Conservation (phyloP, 2,888 invertebrate genomes). For the Ariolimax columbianus region DNA sequence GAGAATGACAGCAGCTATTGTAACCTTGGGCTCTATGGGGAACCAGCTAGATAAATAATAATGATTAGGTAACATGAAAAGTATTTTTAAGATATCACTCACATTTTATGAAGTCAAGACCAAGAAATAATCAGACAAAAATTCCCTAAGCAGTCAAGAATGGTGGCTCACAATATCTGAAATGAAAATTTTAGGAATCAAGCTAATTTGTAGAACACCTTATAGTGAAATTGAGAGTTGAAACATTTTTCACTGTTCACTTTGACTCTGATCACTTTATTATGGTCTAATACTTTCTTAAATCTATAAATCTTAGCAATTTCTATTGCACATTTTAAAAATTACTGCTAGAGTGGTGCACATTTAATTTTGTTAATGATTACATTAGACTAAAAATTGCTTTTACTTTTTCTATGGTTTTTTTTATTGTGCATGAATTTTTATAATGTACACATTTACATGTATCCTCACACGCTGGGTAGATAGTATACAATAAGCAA, state of each 20-base stretch:
- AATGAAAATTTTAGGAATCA: background rate
- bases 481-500: background rate
- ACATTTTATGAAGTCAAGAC: no score
- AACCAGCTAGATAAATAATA: no score
- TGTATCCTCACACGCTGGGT: background rate
- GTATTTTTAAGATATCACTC: no score
- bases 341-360: background rate
- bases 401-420: background rate
- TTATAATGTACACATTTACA: background rate
- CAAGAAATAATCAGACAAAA: no score
- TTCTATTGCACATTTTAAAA: background rate
- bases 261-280: background rate
- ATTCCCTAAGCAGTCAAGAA: no score
- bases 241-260: conserved; percentile 26
- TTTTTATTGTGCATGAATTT: background rate
- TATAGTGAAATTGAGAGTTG: background rate
- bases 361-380: background rate
- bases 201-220: background rate
- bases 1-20: no score
- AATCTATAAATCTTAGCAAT: background rate
- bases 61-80: no score
- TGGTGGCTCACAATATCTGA: background rate
- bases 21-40: no score
- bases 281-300: background rate
- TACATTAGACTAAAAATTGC: background rate